phyloP scores from a whole-genome alignment of 2,797 vertebrate species.

The Sebastes steindachneri region DNA sequence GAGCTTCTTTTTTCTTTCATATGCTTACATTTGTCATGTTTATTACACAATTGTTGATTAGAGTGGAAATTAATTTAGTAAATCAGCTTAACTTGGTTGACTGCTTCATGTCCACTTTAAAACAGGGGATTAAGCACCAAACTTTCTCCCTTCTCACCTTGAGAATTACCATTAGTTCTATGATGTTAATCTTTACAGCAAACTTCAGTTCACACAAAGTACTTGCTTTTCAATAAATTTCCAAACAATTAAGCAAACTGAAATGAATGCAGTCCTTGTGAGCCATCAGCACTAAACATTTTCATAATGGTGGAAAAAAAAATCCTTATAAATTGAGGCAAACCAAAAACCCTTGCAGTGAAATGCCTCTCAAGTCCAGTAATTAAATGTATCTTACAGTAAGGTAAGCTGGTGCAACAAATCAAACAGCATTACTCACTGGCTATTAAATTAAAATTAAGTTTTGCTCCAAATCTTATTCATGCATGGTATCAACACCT shows the following conservation, averaged over 20 bases:
- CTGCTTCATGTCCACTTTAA: background rate
- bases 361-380: conserved; percentile 27
- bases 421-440: conserved; percentile 43
- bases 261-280: conserved; percentile 32
- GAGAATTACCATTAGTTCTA: conserved; percentile 11
- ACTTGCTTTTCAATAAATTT: conserved; percentile 44
- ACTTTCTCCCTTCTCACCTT: conserved; percentile 26
- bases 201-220: conserved; percentile 18
- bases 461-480: conserved; percentile 42
- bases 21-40: background rate
- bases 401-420: conserved; percentile 50
- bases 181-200: conserved; percentile 1
- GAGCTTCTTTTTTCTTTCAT: background rate
- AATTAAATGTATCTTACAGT: conserved; percentile 49
- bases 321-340: conserved; percentile 1
- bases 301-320: conserved; percentile 16
- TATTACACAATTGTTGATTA: background rate
- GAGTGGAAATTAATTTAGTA: background rate
- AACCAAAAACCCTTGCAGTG: background rate
- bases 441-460: conserved; percentile 52
- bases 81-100: background rate
- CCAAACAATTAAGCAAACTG: conserved; percentile 37
- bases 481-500: conserved; percentile 54
- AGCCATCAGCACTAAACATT: conserved; percentile 24
- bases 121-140: background rate